Percentiles rank a stretch among this genome's conserved stretches.
These are phyloP conservation scores for Tamias sibiricus DNA, from an alignment of 2,113 vertebrate genomes.

Conservation along the genomic window DNA sequence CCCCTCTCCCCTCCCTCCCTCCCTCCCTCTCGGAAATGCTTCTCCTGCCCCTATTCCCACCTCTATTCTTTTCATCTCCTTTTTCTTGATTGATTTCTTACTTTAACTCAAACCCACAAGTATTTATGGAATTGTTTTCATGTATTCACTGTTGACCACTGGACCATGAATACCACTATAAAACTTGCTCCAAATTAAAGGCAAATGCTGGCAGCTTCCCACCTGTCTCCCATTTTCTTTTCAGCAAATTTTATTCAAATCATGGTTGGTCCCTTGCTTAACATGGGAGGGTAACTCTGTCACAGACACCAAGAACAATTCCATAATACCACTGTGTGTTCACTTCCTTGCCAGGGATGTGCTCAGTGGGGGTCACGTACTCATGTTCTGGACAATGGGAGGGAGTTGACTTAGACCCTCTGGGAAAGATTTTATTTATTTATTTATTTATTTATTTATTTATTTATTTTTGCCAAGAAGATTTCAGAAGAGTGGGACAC, in stretches of 20 bases:
- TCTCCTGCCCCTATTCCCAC: not conserved
- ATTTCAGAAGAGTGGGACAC: not conserved
- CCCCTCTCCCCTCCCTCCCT: too few species aligned
- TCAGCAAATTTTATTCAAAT: not conserved
- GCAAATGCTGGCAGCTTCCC: not conserved
- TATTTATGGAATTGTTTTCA: not conserved
- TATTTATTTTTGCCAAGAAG: not conserved
- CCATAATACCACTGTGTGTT: not conserved
- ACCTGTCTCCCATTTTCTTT: not conserved
- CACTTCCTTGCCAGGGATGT: not conserved
- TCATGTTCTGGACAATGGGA: not conserved
- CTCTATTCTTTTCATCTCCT: not conserved
- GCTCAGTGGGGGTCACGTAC: not conserved
- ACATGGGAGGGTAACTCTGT: not conserved
- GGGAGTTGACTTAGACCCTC: not conserved
- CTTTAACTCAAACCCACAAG: not conserved
- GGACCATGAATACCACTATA: not conserved
- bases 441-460: too few species aligned
- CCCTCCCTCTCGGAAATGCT: too few species aligned
- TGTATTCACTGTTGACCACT: not conserved
- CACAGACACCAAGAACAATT: not conserved
- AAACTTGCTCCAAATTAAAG: not conserved
- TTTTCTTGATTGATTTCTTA: not conserved
- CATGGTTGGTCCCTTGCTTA: not conserved
- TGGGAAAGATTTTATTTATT: not conserved